Conservation (phyloP, 53 echinoderm and acorn worm genomes). For the Holothuria scabra region DNA sequence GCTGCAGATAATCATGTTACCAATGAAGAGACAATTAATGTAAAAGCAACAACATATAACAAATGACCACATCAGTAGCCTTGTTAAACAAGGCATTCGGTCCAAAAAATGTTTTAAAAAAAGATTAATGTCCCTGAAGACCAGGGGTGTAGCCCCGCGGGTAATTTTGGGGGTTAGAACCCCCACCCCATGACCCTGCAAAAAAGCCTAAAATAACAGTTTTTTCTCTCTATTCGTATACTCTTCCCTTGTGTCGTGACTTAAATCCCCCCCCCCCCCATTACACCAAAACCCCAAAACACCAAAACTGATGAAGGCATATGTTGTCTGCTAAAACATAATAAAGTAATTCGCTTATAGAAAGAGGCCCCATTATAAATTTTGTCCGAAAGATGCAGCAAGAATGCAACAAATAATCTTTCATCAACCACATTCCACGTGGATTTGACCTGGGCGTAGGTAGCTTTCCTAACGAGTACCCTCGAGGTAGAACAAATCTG, state of each 20-base stretch:
- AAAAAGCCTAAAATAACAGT: too few species aligned
- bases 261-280: too few species aligned
- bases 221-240: too few species aligned
- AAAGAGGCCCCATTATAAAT: conserved; percentile 18
- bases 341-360: conserved; percentile 2
- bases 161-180: too few species aligned
- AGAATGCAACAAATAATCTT: not conserved
- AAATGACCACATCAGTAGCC: conserved; percentile 1
- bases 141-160: too few species aligned
- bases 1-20: conserved; percentile 61
- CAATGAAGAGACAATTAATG: conserved; percentile 56
- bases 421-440: not conserved
- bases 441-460: conserved; percentile 32
- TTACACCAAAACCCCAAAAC: too few species aligned
- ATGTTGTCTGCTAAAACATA: not conserved
- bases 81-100: conserved; percentile 33
- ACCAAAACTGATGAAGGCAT: too few species aligned
- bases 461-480: conserved; percentile 31
- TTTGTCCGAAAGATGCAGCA: conserved; percentile 21
- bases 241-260: too few species aligned
- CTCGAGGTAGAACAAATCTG: conserved; percentile 8
- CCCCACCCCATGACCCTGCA: too few species aligned
- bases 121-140: conserved; percentile 13
- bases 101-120: conserved; percentile 23
- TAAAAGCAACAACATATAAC: conserved; percentile 49